phyloP scores from a whole-genome alignment of 2,888 invertebrate species.

The Drosophila bunnanda region DNA sequence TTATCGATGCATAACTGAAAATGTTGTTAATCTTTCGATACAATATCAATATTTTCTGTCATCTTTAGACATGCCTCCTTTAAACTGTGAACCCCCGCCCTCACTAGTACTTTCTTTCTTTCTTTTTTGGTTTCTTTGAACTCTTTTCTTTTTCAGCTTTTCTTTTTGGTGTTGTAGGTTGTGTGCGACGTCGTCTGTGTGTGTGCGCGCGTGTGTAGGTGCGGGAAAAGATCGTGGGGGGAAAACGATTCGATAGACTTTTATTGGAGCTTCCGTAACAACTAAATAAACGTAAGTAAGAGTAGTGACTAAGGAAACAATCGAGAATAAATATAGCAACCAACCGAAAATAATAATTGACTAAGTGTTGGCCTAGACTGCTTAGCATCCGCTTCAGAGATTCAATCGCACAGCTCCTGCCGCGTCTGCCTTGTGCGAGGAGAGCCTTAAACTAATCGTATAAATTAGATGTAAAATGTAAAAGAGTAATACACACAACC shows the following conservation, averaged over 20 bases:
- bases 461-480: constrained; percentile 47
- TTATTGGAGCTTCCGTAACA: constrained; percentile 55
- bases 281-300: constrained; percentile 42
- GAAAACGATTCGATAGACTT: constrained; percentile 44
- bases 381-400: constrained; percentile 14
- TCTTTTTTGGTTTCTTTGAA: constrained; percentile 36
- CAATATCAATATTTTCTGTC: neutral
- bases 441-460: constrained; percentile 55
- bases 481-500: constrained; percentile 77
- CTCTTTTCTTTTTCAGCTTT: constrained; percentile 2
- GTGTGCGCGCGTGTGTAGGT: constrained; percentile 35
- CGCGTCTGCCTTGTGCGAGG: constrained; percentile 31
- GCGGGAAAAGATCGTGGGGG: constrained; percentile 1
- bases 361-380: constrained; percentile 61
- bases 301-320: constrained; percentile 62
- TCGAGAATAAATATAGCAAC: constrained; percentile 59
- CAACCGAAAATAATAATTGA: constrained; percentile 57
- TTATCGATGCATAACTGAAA: neutral
- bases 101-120: constrained; percentile 2
- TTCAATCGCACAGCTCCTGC: constrained; percentile 14
- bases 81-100: constrained; percentile 32
- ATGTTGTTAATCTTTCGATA: neutral
- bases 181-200: constrained; percentile 58
- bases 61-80: neutral
- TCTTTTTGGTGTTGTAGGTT: constrained; percentile 74